A percentile compares a stretch with the other conserved stretches of the same genome.
These are phyloP conservation scores for Alfaro cultratus DNA, from an alignment of 2,797 vertebrate genomes.

Conservation along the genomic window DNA sequence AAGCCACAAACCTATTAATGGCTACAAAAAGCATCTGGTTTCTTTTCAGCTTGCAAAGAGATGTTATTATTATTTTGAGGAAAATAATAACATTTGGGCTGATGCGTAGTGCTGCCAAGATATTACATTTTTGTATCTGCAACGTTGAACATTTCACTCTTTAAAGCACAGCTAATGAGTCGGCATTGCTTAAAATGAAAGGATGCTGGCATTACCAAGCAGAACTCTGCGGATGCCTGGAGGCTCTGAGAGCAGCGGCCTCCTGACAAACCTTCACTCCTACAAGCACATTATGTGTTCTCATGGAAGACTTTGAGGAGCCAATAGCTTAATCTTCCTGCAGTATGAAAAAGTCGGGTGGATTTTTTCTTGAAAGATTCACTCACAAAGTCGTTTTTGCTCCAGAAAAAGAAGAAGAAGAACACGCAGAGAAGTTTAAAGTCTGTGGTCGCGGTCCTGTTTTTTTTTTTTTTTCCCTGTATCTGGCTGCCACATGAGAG, in stretches of 20 bases:
- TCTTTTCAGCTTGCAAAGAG: not conserved
- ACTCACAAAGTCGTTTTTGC: constrained; percentile 1
- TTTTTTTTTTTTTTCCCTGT: not conserved
- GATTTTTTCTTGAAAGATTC: constrained; percentile 1
- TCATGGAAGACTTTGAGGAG: constrained; percentile 8
- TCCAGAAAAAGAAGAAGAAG: not conserved
- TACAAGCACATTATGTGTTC: not conserved
- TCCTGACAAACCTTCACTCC: not conserved
- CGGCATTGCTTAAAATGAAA: not conserved
- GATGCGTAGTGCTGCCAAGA: not conserved
- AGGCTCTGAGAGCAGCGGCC: not conserved
- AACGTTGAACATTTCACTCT: not conserved
- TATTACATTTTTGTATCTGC: not conserved
- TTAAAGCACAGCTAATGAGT: not conserved
- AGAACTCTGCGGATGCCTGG: not conserved
- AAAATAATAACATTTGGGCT: not conserved
- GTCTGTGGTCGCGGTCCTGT: not conserved
- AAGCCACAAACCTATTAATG: not conserved
- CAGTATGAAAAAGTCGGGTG: not conserved
- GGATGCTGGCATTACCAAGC: not conserved
- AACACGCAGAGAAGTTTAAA: constrained; percentile 4
- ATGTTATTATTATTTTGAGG: not conserved
- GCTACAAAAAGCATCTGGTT: not conserved
- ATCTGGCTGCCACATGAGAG: constrained; percentile 26
- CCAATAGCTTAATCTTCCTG: constrained; percentile 30